Evolutionary conservation across 2,888 invertebrate genomes (phyloP), one percentile per base, ranked within the genome.

Genomic region (Heliconius charithonia): DNA sequence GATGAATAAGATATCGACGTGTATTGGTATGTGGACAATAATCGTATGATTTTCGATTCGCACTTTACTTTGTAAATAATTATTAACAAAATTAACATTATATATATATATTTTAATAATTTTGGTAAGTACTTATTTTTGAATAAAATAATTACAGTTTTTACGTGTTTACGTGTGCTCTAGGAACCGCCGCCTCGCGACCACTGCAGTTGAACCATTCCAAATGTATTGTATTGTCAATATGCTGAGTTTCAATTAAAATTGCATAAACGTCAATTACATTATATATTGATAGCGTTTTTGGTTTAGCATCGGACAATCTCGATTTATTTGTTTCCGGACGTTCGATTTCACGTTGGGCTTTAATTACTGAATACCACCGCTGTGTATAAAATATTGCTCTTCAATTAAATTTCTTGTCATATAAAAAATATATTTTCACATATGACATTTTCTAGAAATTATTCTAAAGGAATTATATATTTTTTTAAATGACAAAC

Each of bases 111-210:
- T 25, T 63, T 63, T 51, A 7, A 16, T 87, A 86, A 85, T 84
- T 37, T 90, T 89, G 88, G 86, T 92, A 90, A 90, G 92, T 93
- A 92, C 91, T 93, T 92, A 92, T 89, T 87, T 37, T 89, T 85
- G 87, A 86, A 87, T 75, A 74, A 75, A 80, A 66, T 59, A 71
- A 59, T 78, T 59, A 62, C 74, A 77, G 74, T 80, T 80, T 51
- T 81, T 76, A 56, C 76, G 51, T 71, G 63, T 79, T 72, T 72
- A 72, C 72, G 72, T 72, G 72, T 69, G 62, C 66, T 80, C 72
- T 84, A 86, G 92, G 92, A 91, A 91, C 90, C 83, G 85, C 87
- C 85, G 87, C 93, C 93, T 93, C 93, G 92, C 92, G 88, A 85
- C 88, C 83, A 37, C 77, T 71, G 83, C 77, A 85, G 82, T 84